Base-by-base conservation (phyloP, 2,797 vertebrate species). In the Avahi laniger region DNA sequence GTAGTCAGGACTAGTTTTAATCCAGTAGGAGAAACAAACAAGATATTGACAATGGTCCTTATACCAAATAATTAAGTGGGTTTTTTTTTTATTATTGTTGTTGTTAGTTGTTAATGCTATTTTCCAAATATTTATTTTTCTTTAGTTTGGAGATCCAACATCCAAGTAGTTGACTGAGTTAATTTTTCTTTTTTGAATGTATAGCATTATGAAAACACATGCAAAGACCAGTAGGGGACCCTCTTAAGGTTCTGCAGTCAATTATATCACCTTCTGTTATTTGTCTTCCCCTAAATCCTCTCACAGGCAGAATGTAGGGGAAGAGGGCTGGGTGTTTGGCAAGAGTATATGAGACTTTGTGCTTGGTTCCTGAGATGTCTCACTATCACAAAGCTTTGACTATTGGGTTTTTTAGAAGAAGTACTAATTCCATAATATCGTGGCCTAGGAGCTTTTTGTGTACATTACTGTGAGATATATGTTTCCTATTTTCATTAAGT, bases 401-500 rank as follows among this genome's bases (percentile, higher is more conserved):
- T 0, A 18, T n/a, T 57, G 52, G 15, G 35, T 28, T 43, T 83
- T 89, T 89, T 30, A 65, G 18, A 85, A 76, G 22, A 85, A 85
- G 9, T 43, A 65, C 28, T 41, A 43, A 59, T 79, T 79, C 38
- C 10, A 43, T 57, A 82, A 52, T 48, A 86, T 28, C 43, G 38
- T 33, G 18, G 11, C 28, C 35, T 26, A 85, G 54, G 48, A 82
- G 4, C 5, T 59, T 87, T 79, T 18, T 80, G n/a, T 24, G 15
- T n/a, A 7, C 14, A 81, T 46, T 50, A 50, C 4, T 43, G 14
- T 65, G 35, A 69, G 4, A 48, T 57, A 75, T 43, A 43, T 76
- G 84, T 72, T 93, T 93, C 43, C 43, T 81, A 63, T n/a, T 83
- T 82, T 30, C 30, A 87, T 15, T 87, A 83, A 76, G 26, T 92